Base-by-base conservation (phyloP, 2,797 vertebrate species). In the Brachymystax lenok region DNA sequence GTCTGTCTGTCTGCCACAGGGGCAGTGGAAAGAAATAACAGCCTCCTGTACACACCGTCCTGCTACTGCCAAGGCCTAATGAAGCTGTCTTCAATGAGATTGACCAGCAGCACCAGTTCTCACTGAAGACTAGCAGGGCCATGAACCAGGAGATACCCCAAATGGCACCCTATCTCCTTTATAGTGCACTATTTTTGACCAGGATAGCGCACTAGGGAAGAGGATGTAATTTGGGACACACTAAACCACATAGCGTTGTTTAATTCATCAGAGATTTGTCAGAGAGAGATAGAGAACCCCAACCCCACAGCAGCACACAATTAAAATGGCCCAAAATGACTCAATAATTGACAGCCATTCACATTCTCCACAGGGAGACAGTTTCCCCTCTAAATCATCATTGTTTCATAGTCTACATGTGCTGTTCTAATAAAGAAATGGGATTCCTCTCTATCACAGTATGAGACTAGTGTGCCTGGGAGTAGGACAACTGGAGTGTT, bases 291-390 rank as follows among this genome's bases (percentile, higher is more conserved):
- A 72, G 84, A 40, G 40, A 40, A 40, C 86, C 89, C 87, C 86
- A 40, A 89, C 87, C 88, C 86, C 88, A 83, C 90, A 88, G 87
- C 83, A 87, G 87, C 80, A 88, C 87, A 88, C 90, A 87, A 92
- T 92, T 91, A 89, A 91, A 90, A 91, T 86, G 83, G 80, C 84
- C 90, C 83, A 90, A 85, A 86, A 82, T 88, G 87, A 89, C 84
- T 82, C 86, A 91, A 88, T 91, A 88, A 92, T 88, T 86, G 90
- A 88, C 84, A 85, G 85, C 78, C 80, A 80, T 80, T 68, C 30
- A 21, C 76, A 33, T 51, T 75, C 85, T 88, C 89, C 86, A 14
- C 79, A 4, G 90, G 87, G 86, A 87, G 83, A 21, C 82, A 79
- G 40, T 40, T 2, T 0, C 40, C 40, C 2, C 40, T 2, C 40